Percentiles rank a stretch among this genome's conserved stretches.
phyloP scores from a whole-genome alignment of 2,797 vertebrate species.

The Vireo griseus region DNA sequence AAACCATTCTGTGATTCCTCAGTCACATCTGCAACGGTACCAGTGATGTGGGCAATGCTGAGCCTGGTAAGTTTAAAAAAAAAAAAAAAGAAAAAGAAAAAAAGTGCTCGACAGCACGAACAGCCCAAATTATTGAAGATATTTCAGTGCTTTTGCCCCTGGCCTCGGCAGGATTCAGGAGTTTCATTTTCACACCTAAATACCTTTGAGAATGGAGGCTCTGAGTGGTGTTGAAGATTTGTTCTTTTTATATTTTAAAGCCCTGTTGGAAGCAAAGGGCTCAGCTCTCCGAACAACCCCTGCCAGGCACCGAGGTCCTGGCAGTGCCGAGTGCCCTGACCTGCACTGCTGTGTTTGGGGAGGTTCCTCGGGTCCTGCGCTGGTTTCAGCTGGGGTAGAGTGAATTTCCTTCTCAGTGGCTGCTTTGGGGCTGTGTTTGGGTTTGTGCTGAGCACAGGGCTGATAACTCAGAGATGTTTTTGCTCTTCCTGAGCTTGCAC shows the following conservation, averaged over 20 bases:
- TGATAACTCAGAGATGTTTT: neutral
- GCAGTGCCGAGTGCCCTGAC: fast-evolving
- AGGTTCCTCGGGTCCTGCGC: neutral
- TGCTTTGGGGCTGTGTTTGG: neutral
- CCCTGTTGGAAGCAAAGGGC: neutral
- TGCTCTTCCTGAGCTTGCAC: neutral
- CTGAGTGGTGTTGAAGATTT: neutral
- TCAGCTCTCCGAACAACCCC: neutral
- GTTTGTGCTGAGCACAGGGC: neutral
- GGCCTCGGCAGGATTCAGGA: neutral
- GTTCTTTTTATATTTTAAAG: neutral
- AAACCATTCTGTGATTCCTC: neutral
- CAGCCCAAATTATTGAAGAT: neutral
- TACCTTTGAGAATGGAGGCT: neutral
- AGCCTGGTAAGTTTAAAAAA: neutral
- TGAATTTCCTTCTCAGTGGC: neutral
- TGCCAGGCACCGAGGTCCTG: neutral
- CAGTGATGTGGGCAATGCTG: neutral
- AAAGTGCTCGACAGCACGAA: neutral
- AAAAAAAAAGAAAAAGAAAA: neutral
- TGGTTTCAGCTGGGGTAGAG: neutral
- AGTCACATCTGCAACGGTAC: neutral
- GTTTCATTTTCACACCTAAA: constrained; percentile 30
- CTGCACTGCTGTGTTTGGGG: neutral
- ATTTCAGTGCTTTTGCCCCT: neutral